phyloP scores from a whole-genome alignment of 2,888 invertebrate genomes.

The Drymonia ruficornis region DNA sequence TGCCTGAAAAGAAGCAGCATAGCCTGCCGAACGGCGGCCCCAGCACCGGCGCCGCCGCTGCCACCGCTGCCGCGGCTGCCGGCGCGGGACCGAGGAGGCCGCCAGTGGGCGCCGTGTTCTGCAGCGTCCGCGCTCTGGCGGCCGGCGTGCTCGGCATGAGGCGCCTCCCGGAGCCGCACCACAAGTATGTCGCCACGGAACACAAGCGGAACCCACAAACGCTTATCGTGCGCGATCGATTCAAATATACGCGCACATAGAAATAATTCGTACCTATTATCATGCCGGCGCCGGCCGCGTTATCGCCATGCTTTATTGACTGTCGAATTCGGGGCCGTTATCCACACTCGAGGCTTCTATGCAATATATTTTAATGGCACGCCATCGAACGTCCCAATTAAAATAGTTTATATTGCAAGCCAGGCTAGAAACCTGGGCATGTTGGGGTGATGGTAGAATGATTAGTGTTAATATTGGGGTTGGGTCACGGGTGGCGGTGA shows the following conservation, averaged over 20 bases:
- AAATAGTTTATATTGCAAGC: neutral
- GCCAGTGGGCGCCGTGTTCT: conserved; percentile 53
- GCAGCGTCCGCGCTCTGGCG: conserved; percentile 61
- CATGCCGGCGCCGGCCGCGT: neutral
- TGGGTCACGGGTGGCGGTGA: conserved; percentile 7
- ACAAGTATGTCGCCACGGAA: neutral
- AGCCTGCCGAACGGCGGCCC: conserved; percentile 25
- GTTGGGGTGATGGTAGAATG: neutral
- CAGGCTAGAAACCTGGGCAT: neutral
- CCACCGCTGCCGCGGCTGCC: too few relatives aligned
- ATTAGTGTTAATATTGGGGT: conserved; percentile 2
- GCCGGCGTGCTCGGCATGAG: conserved; percentile 63
- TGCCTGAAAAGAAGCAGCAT: conserved; percentile 37
- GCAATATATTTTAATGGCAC: neutral
- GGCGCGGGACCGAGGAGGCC: conserved; percentile 28
- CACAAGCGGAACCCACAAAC: neutral
- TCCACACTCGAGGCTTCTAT: neutral
- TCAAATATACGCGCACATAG: conserved; percentile 5
- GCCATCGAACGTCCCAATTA: conserved; percentile 1
- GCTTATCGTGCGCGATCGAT: conserved; percentile 4
- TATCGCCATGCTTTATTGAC: conserved; percentile 14
- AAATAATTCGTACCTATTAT: neutral
- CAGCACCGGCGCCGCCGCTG: too few relatives aligned
- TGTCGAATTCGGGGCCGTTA: conserved; percentile 6
- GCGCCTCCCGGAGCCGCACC: conserved; percentile 26